Evolutionary conservation across 2,113 vertebrate genomes (phyloP).

Genomic region (Hiodon alosoides): DNA sequence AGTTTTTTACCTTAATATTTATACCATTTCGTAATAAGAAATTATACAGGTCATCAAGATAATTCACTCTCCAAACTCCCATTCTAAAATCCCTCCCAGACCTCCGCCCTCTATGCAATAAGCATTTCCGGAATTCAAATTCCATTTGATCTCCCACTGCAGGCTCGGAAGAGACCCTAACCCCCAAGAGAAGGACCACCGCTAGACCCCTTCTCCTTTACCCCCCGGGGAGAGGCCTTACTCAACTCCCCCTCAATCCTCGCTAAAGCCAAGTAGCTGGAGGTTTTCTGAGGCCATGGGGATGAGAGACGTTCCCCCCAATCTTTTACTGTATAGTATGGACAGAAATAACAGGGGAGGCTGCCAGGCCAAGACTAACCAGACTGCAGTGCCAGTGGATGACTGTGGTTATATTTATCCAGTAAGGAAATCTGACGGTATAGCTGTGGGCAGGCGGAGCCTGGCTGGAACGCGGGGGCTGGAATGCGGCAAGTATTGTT

Average conservation of each 20-base stretch:
- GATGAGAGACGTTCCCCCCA: constrained; percentile 32
- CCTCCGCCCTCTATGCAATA: background rate
- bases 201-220: background rate
- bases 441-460: constrained; percentile 18
- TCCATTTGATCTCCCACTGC: background rate
- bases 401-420: constrained; percentile 65
- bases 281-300: constrained; percentile 57
- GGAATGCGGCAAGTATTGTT: constrained; percentile 40
- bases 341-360: constrained; percentile 56
- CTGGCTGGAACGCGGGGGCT: constrained; percentile 13
- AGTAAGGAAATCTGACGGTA: constrained; percentile 58
- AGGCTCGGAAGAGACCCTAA: background rate
- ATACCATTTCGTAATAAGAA: too few species aligned
- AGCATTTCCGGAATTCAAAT: background rate
- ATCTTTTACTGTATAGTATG: constrained; percentile 51
- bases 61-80: background rate
- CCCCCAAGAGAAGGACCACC: background rate
- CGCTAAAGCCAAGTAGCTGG: constrained; percentile 47
- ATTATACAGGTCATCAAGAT: background rate
- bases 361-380: constrained; percentile 46
- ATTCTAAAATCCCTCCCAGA: background rate
- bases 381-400: constrained; percentile 48
- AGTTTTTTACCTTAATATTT: background rate
- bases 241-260: constrained; percentile 37
- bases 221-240: background rate